Conservation (phyloP, 2,113 vertebrate genomes). For the Oreochromis aureus region DNA sequence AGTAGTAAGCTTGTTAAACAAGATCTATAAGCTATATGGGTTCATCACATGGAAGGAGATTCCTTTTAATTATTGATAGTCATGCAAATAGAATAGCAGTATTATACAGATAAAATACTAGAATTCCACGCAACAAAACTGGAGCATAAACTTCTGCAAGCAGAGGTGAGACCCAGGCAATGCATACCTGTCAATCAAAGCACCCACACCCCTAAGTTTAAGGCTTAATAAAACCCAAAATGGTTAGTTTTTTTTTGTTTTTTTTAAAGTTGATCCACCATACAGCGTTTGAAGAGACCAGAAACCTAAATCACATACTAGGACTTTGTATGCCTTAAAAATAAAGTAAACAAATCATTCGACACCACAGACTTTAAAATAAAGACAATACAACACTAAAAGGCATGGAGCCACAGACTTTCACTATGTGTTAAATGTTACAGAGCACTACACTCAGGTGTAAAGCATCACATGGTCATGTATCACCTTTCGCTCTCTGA, state of each 20-base stretch:
- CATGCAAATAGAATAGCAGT: not conserved
- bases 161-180: not conserved
- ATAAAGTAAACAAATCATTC: not conserved
- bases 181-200: rapidly evolving
- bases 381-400: not conserved
- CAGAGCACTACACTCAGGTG: not conserved
- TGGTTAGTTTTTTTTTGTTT: rapidly evolving
- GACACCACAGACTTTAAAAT: not conserved
- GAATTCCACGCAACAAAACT: not conserved
- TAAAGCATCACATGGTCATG: not conserved
- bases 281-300: not conserved
- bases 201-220: not conserved
- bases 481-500: conserved; percentile 27
- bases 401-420: not conserved
- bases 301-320: not conserved
- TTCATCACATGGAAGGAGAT: not conserved
- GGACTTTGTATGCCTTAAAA: not conserved
- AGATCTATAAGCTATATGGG: not conserved
- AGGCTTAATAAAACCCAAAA: not conserved
- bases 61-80: not conserved
- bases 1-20: not conserved
- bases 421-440: not conserved
- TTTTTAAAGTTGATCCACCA: not conserved
- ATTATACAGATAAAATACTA: not conserved
- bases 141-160: not conserved